A percentile compares a stretch with the other conserved stretches of the same genome.
phyloP scores from a whole-genome alignment of 2,113 vertebrate genomes.

The Hypanus sabinus region DNA sequence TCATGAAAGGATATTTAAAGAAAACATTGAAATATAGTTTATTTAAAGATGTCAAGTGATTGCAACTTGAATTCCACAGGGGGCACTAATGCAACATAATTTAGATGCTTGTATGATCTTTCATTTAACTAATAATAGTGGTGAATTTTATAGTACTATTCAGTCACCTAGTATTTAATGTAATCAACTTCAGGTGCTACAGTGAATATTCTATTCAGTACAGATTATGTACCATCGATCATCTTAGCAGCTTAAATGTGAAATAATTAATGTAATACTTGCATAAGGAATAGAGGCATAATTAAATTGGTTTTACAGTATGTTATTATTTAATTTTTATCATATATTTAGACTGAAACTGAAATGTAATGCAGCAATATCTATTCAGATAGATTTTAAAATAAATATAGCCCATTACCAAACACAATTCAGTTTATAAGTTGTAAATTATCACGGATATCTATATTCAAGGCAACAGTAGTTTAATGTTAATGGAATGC shows the following conservation, averaged over 20 bases:
- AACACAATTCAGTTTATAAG: background rate
- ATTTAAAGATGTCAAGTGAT: background rate
- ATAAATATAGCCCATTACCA: background rate
- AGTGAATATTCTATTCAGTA: background rate
- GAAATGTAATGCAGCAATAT: background rate
- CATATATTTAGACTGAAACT: background rate
- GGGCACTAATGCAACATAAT: constrained; percentile 3
- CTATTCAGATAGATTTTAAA: background rate
- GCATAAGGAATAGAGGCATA: background rate
- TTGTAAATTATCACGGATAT: background rate
- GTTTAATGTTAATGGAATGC: background rate
- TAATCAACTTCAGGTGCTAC: background rate
- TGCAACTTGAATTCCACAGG: constrained; percentile 4
- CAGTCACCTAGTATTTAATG: background rate
- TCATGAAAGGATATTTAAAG: background rate
- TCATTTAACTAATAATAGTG: background rate
- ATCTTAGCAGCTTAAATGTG: background rate
- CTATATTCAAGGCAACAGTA: background rate
- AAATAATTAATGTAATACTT: background rate
- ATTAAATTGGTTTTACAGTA: background rate
- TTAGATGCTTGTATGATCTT: background rate
- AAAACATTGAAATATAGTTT: background rate
- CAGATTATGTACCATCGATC: background rate
- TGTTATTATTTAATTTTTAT: background rate
- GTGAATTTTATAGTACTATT: background rate